Evolutionary conservation across 30 jellyfish, hydroid and myxozoan species (phyloP), one percentile per base, ranked within the genome.

Genomic region (Turritopsis dohrnii): DNA sequence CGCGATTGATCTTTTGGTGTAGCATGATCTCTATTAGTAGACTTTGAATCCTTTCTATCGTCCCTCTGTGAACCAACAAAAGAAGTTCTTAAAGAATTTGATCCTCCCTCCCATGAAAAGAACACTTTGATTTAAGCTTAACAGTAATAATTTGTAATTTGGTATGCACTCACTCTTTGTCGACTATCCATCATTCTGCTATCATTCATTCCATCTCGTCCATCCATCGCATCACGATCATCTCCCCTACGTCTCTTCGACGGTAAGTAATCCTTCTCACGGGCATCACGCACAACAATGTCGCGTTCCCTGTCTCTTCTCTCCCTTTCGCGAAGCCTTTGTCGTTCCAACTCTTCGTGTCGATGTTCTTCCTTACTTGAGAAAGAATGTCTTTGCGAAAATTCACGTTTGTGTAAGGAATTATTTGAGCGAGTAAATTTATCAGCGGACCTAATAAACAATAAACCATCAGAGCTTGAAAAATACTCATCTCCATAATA

Each of bases 241-340:
- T 77, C 85, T n/a, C n/a, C n/a, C 28, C 71, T 60, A 13, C 60
- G 60, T 29, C 85, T 53, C 73, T 77, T 77, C 19, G 85, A 53
- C n/a, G 85, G 71, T 21, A 53, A 19, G 29, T 29, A 77, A 5
- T 60, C 85, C 28, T n/a, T 30, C 19, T 69, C 77, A 26, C 85
- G 52, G 19, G 23, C 85, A 29, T 29, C 85, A 18, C 85, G 85
- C 20, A 22, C 52, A 26, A 52, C 31, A 17, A 52, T 18, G 28
- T 77, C 77, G 52, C 81, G 76, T 80, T 80, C 87, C 21, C 87
- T 53, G 27, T 80, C 87, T n/a, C 87, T 66, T 8, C 87, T 41
- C n/a, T 80, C 87, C 26, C 87, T 20, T 20, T 80, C 87, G 16
- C 65, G 52, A 20, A 80, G 53, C 8, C 87, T 53, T 80, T 80